These are phyloP conservation scores for Elanoides forficatus DNA, from an alignment of 2,113 vertebrate species.

Conservation along the genomic window DNA sequence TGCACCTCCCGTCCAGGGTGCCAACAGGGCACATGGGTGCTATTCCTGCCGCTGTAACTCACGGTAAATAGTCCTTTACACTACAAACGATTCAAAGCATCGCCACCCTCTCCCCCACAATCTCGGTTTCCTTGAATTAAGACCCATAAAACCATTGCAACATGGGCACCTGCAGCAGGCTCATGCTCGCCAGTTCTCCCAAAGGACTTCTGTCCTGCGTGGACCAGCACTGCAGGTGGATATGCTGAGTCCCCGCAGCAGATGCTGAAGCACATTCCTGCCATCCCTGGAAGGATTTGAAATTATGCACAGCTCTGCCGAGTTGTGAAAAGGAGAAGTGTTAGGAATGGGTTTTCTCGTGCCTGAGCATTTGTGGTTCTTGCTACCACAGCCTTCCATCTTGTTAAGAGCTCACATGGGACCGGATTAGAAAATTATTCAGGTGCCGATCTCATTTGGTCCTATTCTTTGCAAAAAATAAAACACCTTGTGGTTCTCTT, in stretches of 20 bases:
- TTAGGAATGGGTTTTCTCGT: not conserved
- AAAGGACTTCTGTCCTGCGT: rapidly evolving
- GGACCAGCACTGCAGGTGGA: not conserved
- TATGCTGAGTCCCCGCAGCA: rapidly evolving
- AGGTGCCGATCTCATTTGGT: not conserved
- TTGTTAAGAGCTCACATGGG: not conserved
- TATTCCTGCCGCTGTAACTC: not conserved
- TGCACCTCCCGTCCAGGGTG: rapidly evolving
- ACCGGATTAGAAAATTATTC: not conserved
- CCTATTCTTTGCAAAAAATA: not conserved
- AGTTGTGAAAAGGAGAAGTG: not conserved
- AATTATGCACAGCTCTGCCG: not conserved
- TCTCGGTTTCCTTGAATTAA: not conserved
- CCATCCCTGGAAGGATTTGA: not conserved
- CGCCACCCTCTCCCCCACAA: not conserved
- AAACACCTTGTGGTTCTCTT: not conserved
- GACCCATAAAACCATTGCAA: not conserved
- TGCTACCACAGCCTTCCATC: not conserved
- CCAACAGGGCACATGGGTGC: not conserved
- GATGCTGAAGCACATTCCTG: not conserved
- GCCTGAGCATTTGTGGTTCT: not conserved
- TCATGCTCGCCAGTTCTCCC: not conserved
- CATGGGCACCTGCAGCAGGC: rapidly evolving
- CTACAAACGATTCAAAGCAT: not conserved
- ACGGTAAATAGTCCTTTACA: not conserved